A percentile compares a stretch with the other conserved stretches of the same genome.
phyloP scores from a whole-genome alignment of 2,797 vertebrate species.

The Morelia viridis region DNA sequence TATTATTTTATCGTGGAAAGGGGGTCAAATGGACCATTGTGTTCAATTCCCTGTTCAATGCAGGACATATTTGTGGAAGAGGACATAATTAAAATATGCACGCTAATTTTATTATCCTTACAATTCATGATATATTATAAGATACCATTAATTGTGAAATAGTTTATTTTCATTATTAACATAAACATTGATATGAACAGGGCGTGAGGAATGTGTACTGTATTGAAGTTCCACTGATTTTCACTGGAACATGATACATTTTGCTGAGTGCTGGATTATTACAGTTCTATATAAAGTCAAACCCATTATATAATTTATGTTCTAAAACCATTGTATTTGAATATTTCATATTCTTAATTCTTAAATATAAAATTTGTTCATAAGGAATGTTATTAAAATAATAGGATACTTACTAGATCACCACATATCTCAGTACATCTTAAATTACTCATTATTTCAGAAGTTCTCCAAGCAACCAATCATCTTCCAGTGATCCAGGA shows the following conservation, averaged over 20 bases:
- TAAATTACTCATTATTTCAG: conserved; percentile 83
- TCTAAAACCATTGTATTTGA: background rate
- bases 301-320: background rate
- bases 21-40: background rate
- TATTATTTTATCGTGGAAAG: background rate
- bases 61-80: background rate
- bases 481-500: conserved; percentile 94
- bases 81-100: background rate
- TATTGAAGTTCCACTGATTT: background rate
- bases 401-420: conserved; percentile 68
- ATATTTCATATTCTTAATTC: background rate
- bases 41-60: background rate
- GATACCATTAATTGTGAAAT: background rate
- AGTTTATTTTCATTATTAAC: background rate
- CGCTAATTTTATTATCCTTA: background rate
- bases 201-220: background rate
- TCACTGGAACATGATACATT: background rate
- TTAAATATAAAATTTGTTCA: conserved; percentile 32
- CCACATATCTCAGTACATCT: conserved; percentile 67
- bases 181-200: background rate
- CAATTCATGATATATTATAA: background rate
- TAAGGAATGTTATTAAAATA: conserved; percentile 22
- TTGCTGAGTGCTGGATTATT: background rate
- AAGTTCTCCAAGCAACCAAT: conserved; percentile 97
- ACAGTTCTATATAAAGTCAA: background rate